Base-by-base conservation (phyloP, 2,797 vertebrate species). In the Poecile montanus region DNA sequence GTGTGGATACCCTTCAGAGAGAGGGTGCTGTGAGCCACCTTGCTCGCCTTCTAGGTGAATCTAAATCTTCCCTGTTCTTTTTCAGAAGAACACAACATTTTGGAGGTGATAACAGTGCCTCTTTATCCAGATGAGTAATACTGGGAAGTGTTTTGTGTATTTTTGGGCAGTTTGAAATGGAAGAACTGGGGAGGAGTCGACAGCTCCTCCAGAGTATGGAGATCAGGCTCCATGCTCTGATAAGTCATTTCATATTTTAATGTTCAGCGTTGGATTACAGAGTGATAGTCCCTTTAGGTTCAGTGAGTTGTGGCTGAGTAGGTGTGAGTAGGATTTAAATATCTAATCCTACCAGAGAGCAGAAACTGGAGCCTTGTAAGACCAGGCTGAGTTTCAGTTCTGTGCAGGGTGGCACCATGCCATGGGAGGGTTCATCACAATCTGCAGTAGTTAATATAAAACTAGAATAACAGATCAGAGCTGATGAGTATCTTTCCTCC, bases 401-500 rank as follows among this genome's bases (percentile, higher is more conserved):
- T 79, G 44, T 34, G 7, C 36, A 36, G 51, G 14, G 44, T 91
- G 90, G 66, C 91, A 88, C 30, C n/a, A 66, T 8, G 26, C 53
- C 74, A 48, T 6, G 32, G 74, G 85, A 95, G 66, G 56, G 80
- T 93, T 93, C 83, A 48, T 67, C 4, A 3, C 17, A 27, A 81
- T 90, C 88, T 95, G 77, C 51, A 81, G 32, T 22, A 91, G 94
- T 95, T 95, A 96, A 96, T 94, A 91, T 93, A 76, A 91, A 94
- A 94, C 84, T 27, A 75, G 73, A 95, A 87, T 93, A 90, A 94
- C 89, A 82, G 91, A 94, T 89, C 50, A 53, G 91, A 76, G 85
- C 89, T 91, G 95, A 95, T 95, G 91, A 85, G 38, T 95, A 94
- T 95, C 96, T 91, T 85, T 93, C 78, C 91, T 92, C 78, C 89